These are phyloP conservation scores for Sarcophaga caerulescens DNA, from an alignment of 2,888 invertebrate species.

Conservation along the genomic window DNA sequence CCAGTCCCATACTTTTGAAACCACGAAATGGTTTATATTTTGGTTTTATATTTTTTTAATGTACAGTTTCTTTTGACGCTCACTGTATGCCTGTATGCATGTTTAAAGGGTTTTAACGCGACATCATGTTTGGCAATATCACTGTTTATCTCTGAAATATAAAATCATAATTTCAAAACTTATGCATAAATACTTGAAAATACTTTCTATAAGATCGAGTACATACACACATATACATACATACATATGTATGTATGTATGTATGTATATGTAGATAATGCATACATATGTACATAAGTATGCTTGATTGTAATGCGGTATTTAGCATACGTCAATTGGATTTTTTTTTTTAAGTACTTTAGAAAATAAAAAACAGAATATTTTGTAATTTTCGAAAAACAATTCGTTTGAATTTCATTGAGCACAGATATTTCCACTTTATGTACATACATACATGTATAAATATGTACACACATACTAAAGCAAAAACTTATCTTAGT, in stretches of 20 bases:
- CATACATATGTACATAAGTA: neutral
- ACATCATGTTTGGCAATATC: neutral
- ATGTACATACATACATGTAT: neutral
- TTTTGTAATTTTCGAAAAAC: neutral
- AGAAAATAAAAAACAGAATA: slow-evolving; percentile 12
- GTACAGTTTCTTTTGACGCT: no score
- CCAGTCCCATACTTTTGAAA: no score
- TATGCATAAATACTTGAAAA: neutral
- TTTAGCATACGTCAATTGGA: neutral
- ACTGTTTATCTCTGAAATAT: neutral
- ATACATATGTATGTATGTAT: slow-evolving; percentile 1
- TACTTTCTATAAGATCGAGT: neutral
- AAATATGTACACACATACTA: neutral
- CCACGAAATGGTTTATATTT: no score
- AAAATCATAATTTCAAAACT: neutral
- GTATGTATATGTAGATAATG: no score
- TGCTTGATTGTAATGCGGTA: neutral
- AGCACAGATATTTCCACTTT: neutral
- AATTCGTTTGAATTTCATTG: neutral
- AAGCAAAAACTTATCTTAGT: slow-evolving; percentile 39
- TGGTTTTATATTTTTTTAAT: no score
- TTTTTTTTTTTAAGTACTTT: neutral
- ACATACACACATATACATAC: neutral
- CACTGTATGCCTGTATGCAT: no score
- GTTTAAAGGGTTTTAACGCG: neutral